Conservation (phyloP, 2,888 invertebrate genomes). For the Timema podura region DNA sequence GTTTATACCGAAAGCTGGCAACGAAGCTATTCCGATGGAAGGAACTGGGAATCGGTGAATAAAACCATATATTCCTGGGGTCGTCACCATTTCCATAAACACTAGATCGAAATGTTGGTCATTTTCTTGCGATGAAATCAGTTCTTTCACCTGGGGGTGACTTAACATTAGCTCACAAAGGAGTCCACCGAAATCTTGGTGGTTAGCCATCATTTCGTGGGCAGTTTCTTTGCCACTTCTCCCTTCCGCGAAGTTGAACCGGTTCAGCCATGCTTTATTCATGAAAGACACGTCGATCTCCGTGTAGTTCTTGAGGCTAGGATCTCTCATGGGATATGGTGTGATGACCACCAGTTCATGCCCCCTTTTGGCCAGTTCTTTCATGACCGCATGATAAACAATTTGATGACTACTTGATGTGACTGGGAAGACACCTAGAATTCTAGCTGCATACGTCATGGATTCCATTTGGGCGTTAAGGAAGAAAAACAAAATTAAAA, state of each 20-base stretch:
- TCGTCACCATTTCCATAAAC: slow-evolving; percentile 50
- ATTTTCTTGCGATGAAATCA: slow-evolving; percentile 26
- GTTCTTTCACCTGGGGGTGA: slow-evolving; percentile 20
- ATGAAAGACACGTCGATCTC: slow-evolving; percentile 20
- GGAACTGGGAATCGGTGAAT: slow-evolving; percentile 54
- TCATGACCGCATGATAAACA: slow-evolving; percentile 45
- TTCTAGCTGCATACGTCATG: too few species aligned
- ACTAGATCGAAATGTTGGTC: slow-evolving; percentile 50
- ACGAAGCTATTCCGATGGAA: slow-evolving; percentile 45
- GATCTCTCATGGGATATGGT: slow-evolving; percentile 41
- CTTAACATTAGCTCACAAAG: slow-evolving; percentile 23
- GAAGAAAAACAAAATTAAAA: too few species aligned
- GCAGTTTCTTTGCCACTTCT: neutral
- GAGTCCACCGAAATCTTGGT: slow-evolving; percentile 10
- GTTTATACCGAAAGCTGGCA: slow-evolving; percentile 38
- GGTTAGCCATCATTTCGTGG: slow-evolving; percentile 11
- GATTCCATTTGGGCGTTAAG: too few species aligned
- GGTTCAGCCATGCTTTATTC: slow-evolving; percentile 16
- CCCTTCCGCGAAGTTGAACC: slow-evolving; percentile 12
- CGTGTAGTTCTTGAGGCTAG: slow-evolving; percentile 18
- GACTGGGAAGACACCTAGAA: slow-evolving; percentile 45
- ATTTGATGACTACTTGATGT: slow-evolving; percentile 51
- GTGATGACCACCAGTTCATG: slow-evolving; percentile 49
- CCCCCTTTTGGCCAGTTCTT: slow-evolving; percentile 45
- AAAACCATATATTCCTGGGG: slow-evolving; percentile 49